Percentiles rank a stretch among this genome's conserved stretches.
phyloP scores from a whole-genome alignment of 2,888 invertebrate genomes.

The Argyresthia albistria region DNA sequence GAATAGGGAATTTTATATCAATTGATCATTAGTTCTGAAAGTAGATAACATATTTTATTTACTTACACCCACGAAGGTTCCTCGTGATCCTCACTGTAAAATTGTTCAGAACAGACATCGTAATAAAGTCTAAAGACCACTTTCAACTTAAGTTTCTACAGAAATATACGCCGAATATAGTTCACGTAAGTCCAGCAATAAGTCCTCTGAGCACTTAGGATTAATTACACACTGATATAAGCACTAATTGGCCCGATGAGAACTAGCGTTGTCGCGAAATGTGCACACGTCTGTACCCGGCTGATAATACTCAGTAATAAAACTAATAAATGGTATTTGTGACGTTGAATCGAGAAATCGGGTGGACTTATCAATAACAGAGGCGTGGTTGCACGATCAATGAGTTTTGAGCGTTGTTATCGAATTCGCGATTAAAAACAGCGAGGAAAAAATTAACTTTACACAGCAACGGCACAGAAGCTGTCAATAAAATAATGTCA shows the following conservation, averaged over 20 bases:
- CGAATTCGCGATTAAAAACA: no score
- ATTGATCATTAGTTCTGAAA: background rate
- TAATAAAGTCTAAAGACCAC: slow-evolving; percentile 7
- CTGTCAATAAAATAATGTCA: no score
- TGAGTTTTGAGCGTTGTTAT: background rate
- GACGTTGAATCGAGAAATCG: background rate
- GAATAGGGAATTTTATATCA: background rate
- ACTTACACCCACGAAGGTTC: slow-evolving; percentile 48
- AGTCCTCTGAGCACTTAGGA: no score
- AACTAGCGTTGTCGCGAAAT: background rate
- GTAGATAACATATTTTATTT: slow-evolving; percentile 10
- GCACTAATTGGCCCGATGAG: background rate
- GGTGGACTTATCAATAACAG: background rate
- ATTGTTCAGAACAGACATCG: slow-evolving; percentile 57
- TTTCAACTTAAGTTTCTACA: slow-evolving; percentile 4
- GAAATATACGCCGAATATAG: slow-evolving; percentile 12
- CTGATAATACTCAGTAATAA: background rate
- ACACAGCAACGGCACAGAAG: no score
- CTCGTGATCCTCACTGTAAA: slow-evolving; percentile 53
- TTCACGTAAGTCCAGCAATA: background rate
- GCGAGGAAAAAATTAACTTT: no score
- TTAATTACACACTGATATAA: no score
- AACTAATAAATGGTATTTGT: background rate
- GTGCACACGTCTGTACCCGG: background rate
- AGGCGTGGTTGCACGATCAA: background rate